Evolutionary conservation across 2,113 vertebrate genomes (phyloP), one percentile per base, ranked within the genome.

Genomic region (Thalassarche chlororhynchos): DNA sequence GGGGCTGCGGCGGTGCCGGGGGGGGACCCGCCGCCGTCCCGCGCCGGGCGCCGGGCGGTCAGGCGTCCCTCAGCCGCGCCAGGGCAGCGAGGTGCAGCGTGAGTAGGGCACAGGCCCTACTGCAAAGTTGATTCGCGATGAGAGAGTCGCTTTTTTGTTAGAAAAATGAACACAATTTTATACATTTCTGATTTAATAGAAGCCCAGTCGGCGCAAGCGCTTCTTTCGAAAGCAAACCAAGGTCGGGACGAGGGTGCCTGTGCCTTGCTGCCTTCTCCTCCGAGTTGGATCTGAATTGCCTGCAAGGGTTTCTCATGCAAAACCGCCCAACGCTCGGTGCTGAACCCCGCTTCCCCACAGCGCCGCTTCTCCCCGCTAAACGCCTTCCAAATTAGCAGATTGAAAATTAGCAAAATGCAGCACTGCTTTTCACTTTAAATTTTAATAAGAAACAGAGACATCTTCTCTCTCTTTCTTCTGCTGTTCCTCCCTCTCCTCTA

Each of bases 371-470:
- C 68, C 80, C 93, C 79, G 57, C 90, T 31, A 13, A 85, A 57
- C 40, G 34, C 91, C 72, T 55, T 69, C 91, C 31, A 69, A 98
- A 97, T 96, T 58, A 97, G 94, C 90, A 92, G 70, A 89, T 51
- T 80, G 89, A 47, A 96, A 98, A 98, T 97, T 94, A 98, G 96
- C 87, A 75, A 84, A 95, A 96, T 69, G 84, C 44, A 90, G 90
- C 79, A 16, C 91, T 84, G 95, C 95, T 97, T 96, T 97, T 96
- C 95, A 76, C 97, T 98, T 98, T 83, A 97, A 94, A 96, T 97
- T 96, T 98, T 98, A 98, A 98, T 98, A 98, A 97, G 98, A 98
- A 98, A 98, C 98, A 98, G 98, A 98, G 94, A 89, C 94, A 97
- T 97, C 97, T 97, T 92, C 92, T 96, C 97, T 94, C 96, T 96